phyloP scores from a whole-genome alignment of 2,797 vertebrate genomes.

The Microctenopoma steveboyesi region DNA sequence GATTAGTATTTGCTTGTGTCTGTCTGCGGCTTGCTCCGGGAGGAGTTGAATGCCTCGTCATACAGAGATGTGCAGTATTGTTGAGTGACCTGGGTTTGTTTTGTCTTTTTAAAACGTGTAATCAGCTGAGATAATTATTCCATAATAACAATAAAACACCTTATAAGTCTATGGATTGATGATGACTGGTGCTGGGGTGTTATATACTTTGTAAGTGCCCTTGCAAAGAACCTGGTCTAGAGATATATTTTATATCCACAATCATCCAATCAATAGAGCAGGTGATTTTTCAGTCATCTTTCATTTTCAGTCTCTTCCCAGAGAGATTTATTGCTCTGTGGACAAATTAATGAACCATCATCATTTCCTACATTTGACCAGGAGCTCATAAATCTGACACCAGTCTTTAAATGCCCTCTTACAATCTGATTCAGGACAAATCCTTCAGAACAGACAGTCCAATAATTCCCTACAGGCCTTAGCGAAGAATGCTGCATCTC shows the following conservation, averaged over 20 bases:
- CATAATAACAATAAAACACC: conserved; percentile 2
- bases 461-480: conserved; percentile 14
- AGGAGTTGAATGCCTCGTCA: conserved; percentile 10
- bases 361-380: conserved; percentile 44
- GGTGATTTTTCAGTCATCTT: conserved; percentile 31
- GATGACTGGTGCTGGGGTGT: conserved; percentile 39
- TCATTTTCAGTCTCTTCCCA: conserved; percentile 11
- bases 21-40: neutral
- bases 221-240: conserved; percentile 22
- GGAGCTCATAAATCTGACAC: conserved; percentile 50
- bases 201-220: conserved; percentile 30
- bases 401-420: conserved; percentile 32
- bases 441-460: conserved; percentile 26
- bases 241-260: conserved; percentile 28
- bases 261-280: conserved; percentile 22
- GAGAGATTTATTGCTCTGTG: conserved; percentile 26
- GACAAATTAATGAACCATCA: conserved; percentile 36
- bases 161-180: conserved; percentile 45
- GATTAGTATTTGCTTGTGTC: conserved; percentile 22
- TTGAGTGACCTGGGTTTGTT: conserved; percentile 9
- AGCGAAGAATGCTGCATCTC: conserved; percentile 8
- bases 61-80: neutral
- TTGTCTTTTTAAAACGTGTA: neutral
- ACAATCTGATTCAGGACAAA: conserved; percentile 29
- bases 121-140: conserved; percentile 33